phyloP scores from a whole-genome alignment of 2,888 invertebrate species.

The Drosophila meridionalis region DNA sequence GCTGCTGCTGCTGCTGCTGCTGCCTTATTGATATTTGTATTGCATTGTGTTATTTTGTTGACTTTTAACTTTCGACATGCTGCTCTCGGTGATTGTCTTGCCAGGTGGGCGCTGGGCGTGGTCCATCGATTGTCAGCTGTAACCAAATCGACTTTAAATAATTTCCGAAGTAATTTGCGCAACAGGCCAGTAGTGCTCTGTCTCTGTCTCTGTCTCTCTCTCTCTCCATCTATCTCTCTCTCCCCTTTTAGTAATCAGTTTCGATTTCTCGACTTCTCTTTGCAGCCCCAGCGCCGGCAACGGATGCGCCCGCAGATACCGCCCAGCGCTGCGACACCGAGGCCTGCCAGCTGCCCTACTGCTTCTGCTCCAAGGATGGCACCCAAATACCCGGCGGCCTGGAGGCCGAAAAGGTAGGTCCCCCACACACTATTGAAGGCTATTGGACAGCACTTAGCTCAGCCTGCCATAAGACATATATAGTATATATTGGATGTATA shows the following conservation, averaged over 20 bases:
- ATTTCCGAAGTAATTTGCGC: conserved; percentile 63
- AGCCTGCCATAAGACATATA: conserved; percentile 10
- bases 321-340: conserved; percentile 92
- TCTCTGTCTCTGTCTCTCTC: not conserved
- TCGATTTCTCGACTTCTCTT: conserved; percentile 15
- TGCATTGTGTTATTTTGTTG: conserved; percentile 76
- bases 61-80: conserved; percentile 68
- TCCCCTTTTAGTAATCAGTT: not conserved
- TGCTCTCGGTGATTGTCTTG: conserved; percentile 27
- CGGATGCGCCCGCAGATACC: conserved; percentile 92
- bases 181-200: not conserved
- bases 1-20: conserved; percentile 6
- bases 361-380: conserved; percentile 96
- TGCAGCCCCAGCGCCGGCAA: conserved; percentile 92
- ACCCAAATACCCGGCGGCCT: conserved; percentile 94
- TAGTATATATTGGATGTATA: not conserved
- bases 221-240: not conserved
- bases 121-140: conserved; percentile 35
- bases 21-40: conserved; percentile 76
- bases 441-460: conserved; percentile 17
- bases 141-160: conserved; percentile 66
- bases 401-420: conserved; percentile 90
- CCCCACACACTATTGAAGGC: not conserved
- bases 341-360: conserved; percentile 93
- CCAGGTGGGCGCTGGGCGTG: conserved; percentile 2